Evolutionary conservation across 2,797 vertebrate genomes (phyloP), one percentile per base, ranked within the genome.

Genomic region (Enteromius paludinosus): DNA sequence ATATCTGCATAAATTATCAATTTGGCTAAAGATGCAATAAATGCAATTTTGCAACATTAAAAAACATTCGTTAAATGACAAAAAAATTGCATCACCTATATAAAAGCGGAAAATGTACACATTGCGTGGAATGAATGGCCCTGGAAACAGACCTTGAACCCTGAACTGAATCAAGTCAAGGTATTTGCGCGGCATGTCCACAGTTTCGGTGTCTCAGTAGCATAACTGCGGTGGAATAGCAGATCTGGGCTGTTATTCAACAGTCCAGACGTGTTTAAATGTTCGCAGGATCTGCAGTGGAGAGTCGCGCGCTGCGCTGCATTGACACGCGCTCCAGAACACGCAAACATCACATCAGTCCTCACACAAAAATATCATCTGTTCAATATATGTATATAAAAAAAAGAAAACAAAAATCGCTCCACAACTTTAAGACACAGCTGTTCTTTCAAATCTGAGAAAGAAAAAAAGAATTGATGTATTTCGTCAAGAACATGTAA

Each of bases 231-330:
- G 28, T 38, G 30, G 14, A 64, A 25, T 10, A 56, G 33, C 33
- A 49, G 68, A 62, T 23, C 20, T 80, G 33, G 1, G 14, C 20
- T 62, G 79, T 61, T 71, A 62, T 81, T 78, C 25, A 65, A 70
- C 56, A 54, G 75, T 78, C 75, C 66, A 71, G 74, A 30, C 54
- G 52, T 62, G 49, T 78, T 69, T 45, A 70, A 62, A 64, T 70
- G 81, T 47, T 83, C 74, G 30, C 64, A 83, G 65, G 35, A 76
- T 77, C 81, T 77, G 72, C 71, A 82, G 23, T 76, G 52, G 20
- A 30, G 54, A 69, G 71, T 52, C 70, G 61, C 35, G 81, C 73
- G 66, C 52, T 64, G 70, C 61, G 69, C 69, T 82, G 64, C 70
- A 64, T 14, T 74, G 45, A 68, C 33, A 68, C 30, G 72, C 81